Conservation (phyloP, 1,140 invertebrate genomes). For the Trialeurodes vaporariorum region DNA sequence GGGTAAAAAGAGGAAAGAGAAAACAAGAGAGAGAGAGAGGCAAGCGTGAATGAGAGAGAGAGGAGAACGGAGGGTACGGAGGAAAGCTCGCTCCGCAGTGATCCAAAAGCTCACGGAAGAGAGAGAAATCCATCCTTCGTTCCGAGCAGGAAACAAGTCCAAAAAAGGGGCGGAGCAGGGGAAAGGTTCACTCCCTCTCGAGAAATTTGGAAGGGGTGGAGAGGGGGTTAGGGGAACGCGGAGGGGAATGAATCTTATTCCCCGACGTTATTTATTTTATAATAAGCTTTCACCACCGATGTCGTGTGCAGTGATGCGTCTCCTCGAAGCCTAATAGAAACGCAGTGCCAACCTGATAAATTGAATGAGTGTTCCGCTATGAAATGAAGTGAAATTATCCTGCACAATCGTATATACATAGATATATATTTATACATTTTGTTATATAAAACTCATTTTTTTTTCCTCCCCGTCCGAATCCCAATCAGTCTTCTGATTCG, state of each 20-base stretch:
- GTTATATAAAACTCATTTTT: no score
- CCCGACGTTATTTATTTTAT: not conserved
- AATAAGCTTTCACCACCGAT: not conserved
- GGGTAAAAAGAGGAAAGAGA: no score
- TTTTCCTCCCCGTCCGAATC: no score
- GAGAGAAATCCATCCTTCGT: no score
- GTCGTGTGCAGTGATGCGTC: not conserved
- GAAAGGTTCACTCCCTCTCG: not conserved
- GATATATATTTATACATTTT: no score
- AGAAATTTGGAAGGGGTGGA: not conserved
- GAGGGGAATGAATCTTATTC: not conserved
- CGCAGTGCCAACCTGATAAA: not conserved
- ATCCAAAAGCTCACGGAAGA: no score
- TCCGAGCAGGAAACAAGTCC: not conserved
- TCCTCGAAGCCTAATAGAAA: not conserved
- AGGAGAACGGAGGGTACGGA: no score
- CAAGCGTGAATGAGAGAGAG: no score
- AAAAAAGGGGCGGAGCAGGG: not conserved
- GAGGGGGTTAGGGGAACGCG: not conserved
- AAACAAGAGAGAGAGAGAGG: no score
- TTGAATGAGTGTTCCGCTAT: not conserved
- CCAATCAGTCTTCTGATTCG: no score
- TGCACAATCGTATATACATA: no score
- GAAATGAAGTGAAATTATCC: not conserved
- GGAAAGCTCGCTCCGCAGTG: no score